Conservation (phyloP, 2,797 vertebrate species). For the Acrossocheilus wenchowensis region DNA sequence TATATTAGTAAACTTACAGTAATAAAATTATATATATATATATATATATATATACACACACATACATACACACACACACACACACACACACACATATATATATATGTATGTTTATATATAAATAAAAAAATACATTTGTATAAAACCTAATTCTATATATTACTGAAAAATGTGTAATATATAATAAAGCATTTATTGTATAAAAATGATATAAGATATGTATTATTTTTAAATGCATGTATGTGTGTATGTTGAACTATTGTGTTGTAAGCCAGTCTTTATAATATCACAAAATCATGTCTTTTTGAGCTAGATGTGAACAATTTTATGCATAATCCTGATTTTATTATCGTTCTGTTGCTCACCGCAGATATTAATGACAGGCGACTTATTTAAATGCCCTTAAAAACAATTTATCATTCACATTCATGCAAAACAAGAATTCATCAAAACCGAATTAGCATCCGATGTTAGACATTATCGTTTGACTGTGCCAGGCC, state of each 20-base stretch:
- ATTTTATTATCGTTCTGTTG: conserved; percentile 2
- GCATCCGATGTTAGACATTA: conserved; percentile 53
- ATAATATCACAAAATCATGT: conserved; percentile 6
- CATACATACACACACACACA: no score
- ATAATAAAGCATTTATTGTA: no score
- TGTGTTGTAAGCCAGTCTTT: not conserved
- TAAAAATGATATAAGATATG: no score
- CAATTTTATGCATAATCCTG: not conserved
- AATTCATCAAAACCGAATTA: conserved; percentile 56
- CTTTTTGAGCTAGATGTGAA: not conserved
- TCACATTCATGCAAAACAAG: conserved; percentile 54
- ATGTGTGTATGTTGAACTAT: not conserved
- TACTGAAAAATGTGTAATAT: no score
- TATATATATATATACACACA: not conserved
- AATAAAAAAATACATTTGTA: no score
- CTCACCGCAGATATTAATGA: conserved; percentile 28
- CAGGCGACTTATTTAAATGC: conserved; percentile 40
- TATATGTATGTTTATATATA: no score
- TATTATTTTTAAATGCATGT: not conserved
- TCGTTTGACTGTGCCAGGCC: conserved; percentile 46
- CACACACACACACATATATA: no score
- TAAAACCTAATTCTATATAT: no score
- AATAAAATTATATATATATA: not conserved
- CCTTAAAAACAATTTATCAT: conserved; percentile 55
- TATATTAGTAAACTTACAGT: no score